phyloP scores from a whole-genome alignment of 2,797 vertebrate genomes.

The Channa striata region DNA sequence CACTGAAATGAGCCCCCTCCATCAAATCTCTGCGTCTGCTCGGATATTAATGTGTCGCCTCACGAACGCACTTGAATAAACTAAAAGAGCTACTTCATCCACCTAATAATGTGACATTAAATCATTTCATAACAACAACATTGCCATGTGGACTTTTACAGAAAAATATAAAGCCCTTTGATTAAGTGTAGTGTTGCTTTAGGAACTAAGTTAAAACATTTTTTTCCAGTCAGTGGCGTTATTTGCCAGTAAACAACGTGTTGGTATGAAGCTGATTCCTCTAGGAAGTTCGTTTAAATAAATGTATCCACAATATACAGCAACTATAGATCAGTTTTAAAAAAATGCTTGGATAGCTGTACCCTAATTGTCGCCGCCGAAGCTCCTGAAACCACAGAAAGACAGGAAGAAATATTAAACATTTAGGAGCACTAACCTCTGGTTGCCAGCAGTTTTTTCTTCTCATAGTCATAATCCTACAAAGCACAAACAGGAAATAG shows the following conservation, averaged over 20 bases:
- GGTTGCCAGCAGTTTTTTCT: slow-evolving; percentile 86
- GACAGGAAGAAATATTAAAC: slow-evolving; percentile 44
- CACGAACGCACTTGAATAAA: slow-evolving; percentile 56
- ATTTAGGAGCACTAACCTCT: slow-evolving; percentile 79
- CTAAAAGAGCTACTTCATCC: slow-evolving; percentile 39
- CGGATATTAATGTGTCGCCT: slow-evolving; percentile 56
- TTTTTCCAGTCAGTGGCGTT: neutral
- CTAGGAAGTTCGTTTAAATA: slow-evolving; percentile 21
- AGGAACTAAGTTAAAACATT: neutral
- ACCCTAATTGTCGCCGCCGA: slow-evolving; percentile 23
- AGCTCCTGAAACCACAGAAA: slow-evolving; percentile 22
- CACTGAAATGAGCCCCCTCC: slow-evolving; percentile 48
- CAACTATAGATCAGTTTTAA: slow-evolving; percentile 5
- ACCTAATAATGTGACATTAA: slow-evolving; percentile 25
- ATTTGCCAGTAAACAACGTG: slow-evolving; percentile 26
- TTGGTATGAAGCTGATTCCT: neutral
- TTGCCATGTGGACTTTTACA: neutral
- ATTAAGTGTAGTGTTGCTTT: slow-evolving; percentile 9
- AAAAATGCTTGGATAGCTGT: slow-evolving; percentile 21
- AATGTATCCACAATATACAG: slow-evolving; percentile 10
- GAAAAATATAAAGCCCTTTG: neutral
- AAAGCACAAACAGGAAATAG: slow-evolving; percentile 64
- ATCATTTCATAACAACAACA: slow-evolving; percentile 11
- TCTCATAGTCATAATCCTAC: slow-evolving; percentile 87
- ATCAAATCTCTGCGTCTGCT: slow-evolving; percentile 47